These are phyloP conservation scores for Montipora capitata DNA, from an alignment of 92 coral and sea anemone species.

Conservation along the genomic window DNA sequence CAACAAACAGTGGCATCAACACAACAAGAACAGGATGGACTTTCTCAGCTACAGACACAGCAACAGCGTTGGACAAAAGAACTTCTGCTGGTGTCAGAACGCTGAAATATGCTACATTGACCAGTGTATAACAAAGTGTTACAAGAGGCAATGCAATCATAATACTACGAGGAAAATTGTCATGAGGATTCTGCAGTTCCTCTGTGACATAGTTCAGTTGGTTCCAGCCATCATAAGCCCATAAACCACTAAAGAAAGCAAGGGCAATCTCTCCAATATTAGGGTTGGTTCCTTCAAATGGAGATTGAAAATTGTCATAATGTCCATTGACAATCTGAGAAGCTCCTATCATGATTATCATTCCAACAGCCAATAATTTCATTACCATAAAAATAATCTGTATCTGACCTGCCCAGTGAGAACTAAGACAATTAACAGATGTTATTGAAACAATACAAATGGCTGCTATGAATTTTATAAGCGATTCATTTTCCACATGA, in stretches of 20 bases:
- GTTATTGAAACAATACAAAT: constrained; percentile 78
- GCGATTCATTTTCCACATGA: constrained; percentile 15
- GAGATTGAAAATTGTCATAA: constrained; percentile 70
- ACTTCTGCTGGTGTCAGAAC: constrained; percentile 85
- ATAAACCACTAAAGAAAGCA: constrained; percentile 88
- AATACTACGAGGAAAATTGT: constrained; percentile 84
- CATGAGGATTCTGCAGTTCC: constrained; percentile 84
- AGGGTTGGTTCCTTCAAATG: constrained; percentile 82
- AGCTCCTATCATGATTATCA: constrained; percentile 78
- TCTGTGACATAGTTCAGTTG: constrained; percentile 87
- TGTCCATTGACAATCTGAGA: constrained; percentile 62
- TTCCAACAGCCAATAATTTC: constrained; percentile 85
- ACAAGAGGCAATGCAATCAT: constrained; percentile 86
- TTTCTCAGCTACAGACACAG: constrained; percentile 84
- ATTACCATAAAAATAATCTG: constrained; percentile 83
- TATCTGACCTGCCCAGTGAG: constrained; percentile 80
- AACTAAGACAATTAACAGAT: constrained; percentile 83
- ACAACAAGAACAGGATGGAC: constrained; percentile 74
- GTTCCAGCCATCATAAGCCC: constrained; percentile 97
- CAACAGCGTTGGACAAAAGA: constrained; percentile 84
- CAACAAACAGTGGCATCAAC: constrained; percentile 87
- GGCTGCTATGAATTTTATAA: constrained; percentile 78
- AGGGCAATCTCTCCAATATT: constrained; percentile 83
- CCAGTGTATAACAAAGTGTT: constrained; percentile 83
- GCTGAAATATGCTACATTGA: constrained; percentile 84